These are phyloP conservation scores for Nyctibius bracteatus DNA, from an alignment of 2,113 vertebrate species.

Conservation along the genomic window DNA sequence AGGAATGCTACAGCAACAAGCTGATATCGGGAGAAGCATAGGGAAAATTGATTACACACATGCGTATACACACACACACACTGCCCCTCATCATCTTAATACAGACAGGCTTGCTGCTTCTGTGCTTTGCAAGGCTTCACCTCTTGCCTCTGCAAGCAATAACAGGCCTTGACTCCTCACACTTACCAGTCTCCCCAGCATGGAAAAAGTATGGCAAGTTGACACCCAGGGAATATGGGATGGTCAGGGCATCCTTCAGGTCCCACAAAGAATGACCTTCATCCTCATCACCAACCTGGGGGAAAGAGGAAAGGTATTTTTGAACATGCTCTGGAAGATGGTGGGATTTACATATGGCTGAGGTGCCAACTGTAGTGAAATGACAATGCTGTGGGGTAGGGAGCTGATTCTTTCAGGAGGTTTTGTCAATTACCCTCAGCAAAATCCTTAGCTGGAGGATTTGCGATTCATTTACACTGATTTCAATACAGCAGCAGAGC, in stretches of 20 bases:
- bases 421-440: neutral
- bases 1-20: neutral
- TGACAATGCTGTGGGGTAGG: neutral
- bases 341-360: neutral
- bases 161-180: neutral
- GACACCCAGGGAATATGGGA: conserved; percentile 72
- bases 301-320: neutral
- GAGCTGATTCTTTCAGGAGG: neutral
- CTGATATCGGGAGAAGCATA: rapidly evolving
- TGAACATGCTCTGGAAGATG: neutral
- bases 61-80: neutral
- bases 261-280: conserved; percentile 80
- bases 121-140: neutral
- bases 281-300: conserved; percentile 89
- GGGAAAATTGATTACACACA: neutral
- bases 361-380: neutral
- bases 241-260: conserved; percentile 78
- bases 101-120: neutral
- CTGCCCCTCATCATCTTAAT: neutral
- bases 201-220: conserved; percentile 88
- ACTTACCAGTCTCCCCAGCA: conserved; percentile 89
- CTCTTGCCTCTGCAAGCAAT: neutral
- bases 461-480: neutral
- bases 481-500: neutral
- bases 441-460: neutral